Conservation (phyloP, 2,888 invertebrate genomes). For the Theretra japonica region DNA sequence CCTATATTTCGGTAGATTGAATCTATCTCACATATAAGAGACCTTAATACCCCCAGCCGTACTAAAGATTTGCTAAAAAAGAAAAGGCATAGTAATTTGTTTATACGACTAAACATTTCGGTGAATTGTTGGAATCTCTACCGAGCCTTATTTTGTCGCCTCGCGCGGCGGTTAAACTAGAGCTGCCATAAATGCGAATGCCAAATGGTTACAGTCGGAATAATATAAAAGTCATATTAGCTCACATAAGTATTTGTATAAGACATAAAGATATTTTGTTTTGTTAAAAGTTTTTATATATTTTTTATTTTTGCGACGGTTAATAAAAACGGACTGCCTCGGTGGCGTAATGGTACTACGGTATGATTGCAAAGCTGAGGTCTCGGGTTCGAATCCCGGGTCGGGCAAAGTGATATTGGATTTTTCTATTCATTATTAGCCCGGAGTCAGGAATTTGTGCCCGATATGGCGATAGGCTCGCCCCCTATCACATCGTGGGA, state of each 20-base stretch:
- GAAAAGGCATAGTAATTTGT: conserved; percentile 11
- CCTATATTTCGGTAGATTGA: not conserved
- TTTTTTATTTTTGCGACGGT: not conserved
- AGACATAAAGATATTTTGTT: not conserved
- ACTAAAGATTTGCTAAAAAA: conserved; percentile 9
- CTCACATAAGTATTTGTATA: conserved; percentile 3
- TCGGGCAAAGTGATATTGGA: too few species aligned
- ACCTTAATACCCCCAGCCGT: not conserved
- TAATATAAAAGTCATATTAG: conserved; percentile 17
- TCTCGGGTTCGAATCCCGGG: too few species aligned
- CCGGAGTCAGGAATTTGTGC: too few species aligned
- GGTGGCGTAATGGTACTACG: too few species aligned
- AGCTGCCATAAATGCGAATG: conserved; percentile 15
- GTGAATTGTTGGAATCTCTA: conserved; percentile 12
- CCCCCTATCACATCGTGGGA: too few species aligned
- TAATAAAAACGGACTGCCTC: too few species aligned
- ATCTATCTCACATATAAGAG: too few species aligned
- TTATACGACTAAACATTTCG: conserved; percentile 21
- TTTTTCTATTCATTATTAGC: too few species aligned
- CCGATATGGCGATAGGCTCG: too few species aligned
- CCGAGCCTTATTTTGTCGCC: conserved; percentile 6
- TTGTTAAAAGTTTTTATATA: not conserved
- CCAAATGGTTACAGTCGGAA: conserved; percentile 19
- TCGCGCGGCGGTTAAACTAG: conserved; percentile 1
- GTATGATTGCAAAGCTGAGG: too few species aligned